Evolutionary conservation across 2,888 invertebrate genomes (phyloP).

Genomic region (Drosophila mettleri): DNA sequence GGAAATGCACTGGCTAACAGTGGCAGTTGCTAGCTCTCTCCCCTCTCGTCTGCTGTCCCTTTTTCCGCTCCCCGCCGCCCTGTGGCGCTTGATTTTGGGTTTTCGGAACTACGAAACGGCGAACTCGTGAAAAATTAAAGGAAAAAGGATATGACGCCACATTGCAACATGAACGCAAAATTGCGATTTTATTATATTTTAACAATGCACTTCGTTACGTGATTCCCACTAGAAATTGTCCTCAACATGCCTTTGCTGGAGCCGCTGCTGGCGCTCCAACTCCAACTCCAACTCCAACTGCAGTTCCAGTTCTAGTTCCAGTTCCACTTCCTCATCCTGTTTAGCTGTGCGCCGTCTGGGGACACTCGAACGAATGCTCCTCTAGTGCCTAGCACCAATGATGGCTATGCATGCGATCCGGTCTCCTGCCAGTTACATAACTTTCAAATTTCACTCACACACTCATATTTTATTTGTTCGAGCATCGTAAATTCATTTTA

Average conservation of each 20-base stretch:
- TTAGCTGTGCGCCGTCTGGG: conserved; percentile 39
- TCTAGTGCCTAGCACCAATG: conserved; percentile 48
- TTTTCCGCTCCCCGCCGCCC: background rate
- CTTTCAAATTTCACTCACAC: conserved; percentile 51
- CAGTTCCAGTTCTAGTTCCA: background rate
- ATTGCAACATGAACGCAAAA: conserved; percentile 81
- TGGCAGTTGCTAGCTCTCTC: background rate
- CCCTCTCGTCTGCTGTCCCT: background rate
- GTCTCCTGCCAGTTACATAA: conserved; percentile 28
- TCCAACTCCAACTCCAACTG: background rate
- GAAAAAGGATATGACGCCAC: conserved; percentile 81
- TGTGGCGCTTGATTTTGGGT: conserved; percentile 49
- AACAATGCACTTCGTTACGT: conserved; percentile 82
- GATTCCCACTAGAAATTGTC: conserved; percentile 79
- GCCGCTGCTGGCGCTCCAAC: background rate
- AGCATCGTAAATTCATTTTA: conserved; percentile 71
- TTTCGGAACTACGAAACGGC: conserved; percentile 80
- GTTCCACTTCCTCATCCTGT: conserved; percentile 15
- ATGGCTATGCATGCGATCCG: conserved; percentile 47
- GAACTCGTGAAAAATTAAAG: conserved; percentile 81
- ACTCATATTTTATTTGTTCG: conserved; percentile 63
- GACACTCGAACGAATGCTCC: conserved; percentile 32
- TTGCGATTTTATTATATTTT: conserved; percentile 81
- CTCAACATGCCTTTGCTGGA: conserved; percentile 34
- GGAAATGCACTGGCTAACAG: conserved; percentile 28